Evolutionary conservation across 2,888 invertebrate genomes (phyloP).

Genomic region (Cybosia mesomella): DNA sequence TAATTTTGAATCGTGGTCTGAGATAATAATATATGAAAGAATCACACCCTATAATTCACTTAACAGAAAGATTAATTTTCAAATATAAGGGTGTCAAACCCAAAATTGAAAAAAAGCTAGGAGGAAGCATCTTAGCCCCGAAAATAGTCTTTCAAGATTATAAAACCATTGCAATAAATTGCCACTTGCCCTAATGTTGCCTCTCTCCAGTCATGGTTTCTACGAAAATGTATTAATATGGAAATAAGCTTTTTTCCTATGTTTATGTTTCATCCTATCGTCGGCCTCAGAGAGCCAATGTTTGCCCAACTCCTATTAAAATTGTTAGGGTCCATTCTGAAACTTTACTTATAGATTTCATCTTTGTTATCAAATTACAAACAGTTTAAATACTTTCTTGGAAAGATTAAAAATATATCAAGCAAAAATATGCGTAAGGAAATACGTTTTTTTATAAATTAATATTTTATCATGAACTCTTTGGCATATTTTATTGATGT

Average conservation of each 20-base stretch:
- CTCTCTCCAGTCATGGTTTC: constrained; percentile 4
- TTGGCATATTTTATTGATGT: neutral
- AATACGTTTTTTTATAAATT: neutral
- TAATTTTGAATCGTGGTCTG: too few relatives aligned
- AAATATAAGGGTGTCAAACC: neutral
- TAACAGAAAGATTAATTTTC: too few relatives aligned
- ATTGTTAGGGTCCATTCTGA: constrained; percentile 33
- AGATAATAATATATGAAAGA: too few relatives aligned
- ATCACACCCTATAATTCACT: too few relatives aligned
- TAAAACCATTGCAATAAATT: constrained; percentile 12
- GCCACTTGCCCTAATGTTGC: constrained; percentile 10
- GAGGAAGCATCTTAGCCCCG: neutral
- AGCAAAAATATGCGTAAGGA: constrained; percentile 6
- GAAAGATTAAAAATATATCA: constrained; percentile 9
- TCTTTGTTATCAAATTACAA: constrained; percentile 19
- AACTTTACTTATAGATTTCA: constrained; percentile 26
- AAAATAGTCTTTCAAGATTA: constrained; percentile 5
- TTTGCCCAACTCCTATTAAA: constrained; percentile 32
- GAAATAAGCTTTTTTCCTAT: constrained; percentile 26
- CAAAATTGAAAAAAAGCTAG: neutral
- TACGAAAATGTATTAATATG: constrained; percentile 19
- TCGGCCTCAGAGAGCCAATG: constrained; percentile 22
- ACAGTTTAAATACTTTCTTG: constrained; percentile 19
- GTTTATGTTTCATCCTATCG: constrained; percentile 16
- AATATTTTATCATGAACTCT: neutral